phyloP scores from a whole-genome alignment of 2,888 invertebrate genomes.

The Aphelenchoides bicaudatus region DNA sequence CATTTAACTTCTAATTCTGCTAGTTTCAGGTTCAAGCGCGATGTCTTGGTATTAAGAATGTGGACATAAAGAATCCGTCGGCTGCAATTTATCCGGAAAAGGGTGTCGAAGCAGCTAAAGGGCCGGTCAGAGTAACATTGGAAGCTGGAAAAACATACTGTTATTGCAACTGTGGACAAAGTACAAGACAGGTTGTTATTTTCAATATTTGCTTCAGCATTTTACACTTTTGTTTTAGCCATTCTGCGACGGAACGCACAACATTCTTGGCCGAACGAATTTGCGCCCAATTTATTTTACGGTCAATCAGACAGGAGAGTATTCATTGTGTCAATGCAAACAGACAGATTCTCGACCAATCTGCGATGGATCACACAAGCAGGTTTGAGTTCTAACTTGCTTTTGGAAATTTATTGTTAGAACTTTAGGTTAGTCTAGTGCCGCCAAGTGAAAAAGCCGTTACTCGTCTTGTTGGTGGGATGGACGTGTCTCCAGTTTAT shows the following conservation, averaged over 20 bases:
- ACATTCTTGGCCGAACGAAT: constrained; percentile 72
- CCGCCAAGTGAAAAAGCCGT: too few species aligned
- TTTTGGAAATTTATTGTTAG: too few species aligned
- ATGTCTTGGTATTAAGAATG: constrained; percentile 15
- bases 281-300: constrained; percentile 55
- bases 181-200: constrained; percentile 15
- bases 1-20: too few species aligned
- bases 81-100: constrained; percentile 19
- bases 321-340: constrained; percentile 94
- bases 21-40: constrained; percentile 1
- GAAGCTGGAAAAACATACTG: constrained; percentile 24
- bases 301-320: constrained; percentile 73
- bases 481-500: constrained; percentile 47
- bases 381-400: too few species aligned
- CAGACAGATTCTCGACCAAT: constrained; percentile 86
- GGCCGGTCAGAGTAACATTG: constrained; percentile 17
- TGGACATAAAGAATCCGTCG: constrained; percentile 22
- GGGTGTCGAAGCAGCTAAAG: constrained; percentile 29
- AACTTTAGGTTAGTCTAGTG: too few species aligned
- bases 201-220: not conserved
- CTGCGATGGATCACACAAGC: constrained; percentile 89
- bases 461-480: too few species aligned
- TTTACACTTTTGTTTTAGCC: constrained; percentile 68
- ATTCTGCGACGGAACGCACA: constrained; percentile 89
- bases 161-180: constrained; percentile 23